phyloP scores from a whole-genome alignment of 2,797 vertebrate species.

The Alectoris magna region DNA sequence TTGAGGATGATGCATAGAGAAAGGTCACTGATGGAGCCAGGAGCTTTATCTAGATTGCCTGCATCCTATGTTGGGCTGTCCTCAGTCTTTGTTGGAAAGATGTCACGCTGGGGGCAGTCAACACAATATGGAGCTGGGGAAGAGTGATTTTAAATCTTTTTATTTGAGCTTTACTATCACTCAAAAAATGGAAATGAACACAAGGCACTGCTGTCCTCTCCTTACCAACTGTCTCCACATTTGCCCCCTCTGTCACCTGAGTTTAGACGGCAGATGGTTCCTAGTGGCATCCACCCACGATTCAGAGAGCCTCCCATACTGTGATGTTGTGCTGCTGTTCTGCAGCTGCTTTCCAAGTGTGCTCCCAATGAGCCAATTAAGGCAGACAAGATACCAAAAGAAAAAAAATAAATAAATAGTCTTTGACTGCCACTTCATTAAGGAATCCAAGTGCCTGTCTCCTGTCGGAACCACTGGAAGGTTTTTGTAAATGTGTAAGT shows the following conservation, averaged over 20 bases:
- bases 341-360: neutral
- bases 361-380: conserved; percentile 23
- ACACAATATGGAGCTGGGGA: neutral
- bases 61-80: neutral
- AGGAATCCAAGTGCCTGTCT: neutral
- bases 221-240: neutral
- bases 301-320: neutral
- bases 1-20: neutral
- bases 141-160: neutral
- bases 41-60: neutral
- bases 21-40: neutral
- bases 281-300: neutral
- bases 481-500: neutral
- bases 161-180: neutral
- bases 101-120: no score
- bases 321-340: fast-evolving
- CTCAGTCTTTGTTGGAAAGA: neutral
- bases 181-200: neutral
- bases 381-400: conserved; percentile 39
- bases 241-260: neutral
- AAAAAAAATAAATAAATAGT: conserved; percentile 24
- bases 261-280: neutral
- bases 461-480: conserved; percentile 25
- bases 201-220: no score
- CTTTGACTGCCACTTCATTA: neutral